Evolutionary conservation across 2,888 invertebrate species (phyloP).

Genomic region (Blomia tropicalis): DNA sequence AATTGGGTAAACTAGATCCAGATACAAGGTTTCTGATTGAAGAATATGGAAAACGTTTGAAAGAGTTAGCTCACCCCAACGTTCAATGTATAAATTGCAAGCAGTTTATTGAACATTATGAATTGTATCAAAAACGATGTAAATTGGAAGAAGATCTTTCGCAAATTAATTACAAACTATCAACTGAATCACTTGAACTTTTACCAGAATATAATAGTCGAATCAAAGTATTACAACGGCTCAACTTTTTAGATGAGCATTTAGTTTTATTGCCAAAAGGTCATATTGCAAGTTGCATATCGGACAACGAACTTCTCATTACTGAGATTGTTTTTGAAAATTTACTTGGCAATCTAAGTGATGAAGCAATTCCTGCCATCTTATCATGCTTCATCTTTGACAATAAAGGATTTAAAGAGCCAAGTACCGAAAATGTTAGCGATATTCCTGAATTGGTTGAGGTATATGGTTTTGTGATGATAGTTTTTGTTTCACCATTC

Average conservation of each 20-base stretch:
- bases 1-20: slow-evolving; percentile 10
- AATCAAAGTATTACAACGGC: slow-evolving; percentile 49
- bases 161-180: slow-evolving; percentile 56
- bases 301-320: slow-evolving; percentile 65
- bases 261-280: slow-evolving; percentile 61
- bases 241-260: slow-evolving; percentile 59
- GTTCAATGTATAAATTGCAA: slow-evolving; percentile 18
- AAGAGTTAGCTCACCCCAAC: not conserved
- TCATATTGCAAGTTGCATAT: slow-evolving; percentile 68
- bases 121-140: not conserved
- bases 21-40: not conserved
- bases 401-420: slow-evolving; percentile 44
- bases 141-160: slow-evolving; percentile 43
- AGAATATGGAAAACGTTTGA: not conserved
- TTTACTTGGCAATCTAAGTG: slow-evolving; percentile 62
- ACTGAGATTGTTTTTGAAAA: slow-evolving; percentile 85
- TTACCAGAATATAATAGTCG: slow-evolving; percentile 78
- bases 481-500: not conserved
- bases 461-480: not conserved
- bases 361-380: slow-evolving; percentile 82
- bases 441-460: not conserved
- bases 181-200: slow-evolving; percentile 64
- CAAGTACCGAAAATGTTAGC: slow-evolving; percentile 32
- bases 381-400: slow-evolving; percentile 85
- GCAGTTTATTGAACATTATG: slow-evolving; percentile 17